A percentile compares a stretch with the other conserved stretches of the same genome.
Evolutionary conservation across 2,888 invertebrate species (phyloP).

Genomic region (Macrosoma leucophasiata): DNA sequence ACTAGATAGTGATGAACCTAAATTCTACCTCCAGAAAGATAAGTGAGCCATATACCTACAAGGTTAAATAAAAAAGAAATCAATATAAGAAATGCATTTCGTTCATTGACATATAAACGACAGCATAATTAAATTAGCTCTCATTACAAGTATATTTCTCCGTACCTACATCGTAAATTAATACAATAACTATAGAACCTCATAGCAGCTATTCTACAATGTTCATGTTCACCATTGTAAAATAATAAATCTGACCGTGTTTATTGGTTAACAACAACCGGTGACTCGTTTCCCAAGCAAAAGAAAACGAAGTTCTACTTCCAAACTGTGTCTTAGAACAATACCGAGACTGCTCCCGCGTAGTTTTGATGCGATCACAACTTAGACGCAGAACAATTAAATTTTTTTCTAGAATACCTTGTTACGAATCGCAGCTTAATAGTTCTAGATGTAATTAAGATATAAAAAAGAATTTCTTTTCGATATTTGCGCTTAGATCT

Average conservation of each 20-base stretch:
- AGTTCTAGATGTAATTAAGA: slow-evolving; percentile 30
- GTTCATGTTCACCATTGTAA: too few relatives aligned
- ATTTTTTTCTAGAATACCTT: slow-evolving; percentile 28
- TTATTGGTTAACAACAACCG: slow-evolving; percentile 18
- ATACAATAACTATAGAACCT: too few relatives aligned
- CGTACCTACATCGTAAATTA: too few relatives aligned
- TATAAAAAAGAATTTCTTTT: slow-evolving; percentile 24
- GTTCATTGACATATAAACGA: too few relatives aligned
- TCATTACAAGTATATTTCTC: too few relatives aligned
- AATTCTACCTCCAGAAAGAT: too few relatives aligned
- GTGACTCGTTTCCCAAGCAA: slow-evolving; percentile 56
- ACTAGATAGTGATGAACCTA: too few relatives aligned
- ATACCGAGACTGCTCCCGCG: slow-evolving; percentile 37
- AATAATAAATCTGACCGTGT: slow-evolving; percentile 16
- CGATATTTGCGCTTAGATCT: background rate
- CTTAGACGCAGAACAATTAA: slow-evolving; percentile 28
- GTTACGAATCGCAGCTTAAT: slow-evolving; percentile 26
- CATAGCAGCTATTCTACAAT: too few relatives aligned
- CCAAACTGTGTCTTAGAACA: slow-evolving; percentile 43
- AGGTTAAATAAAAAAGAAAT: too few relatives aligned
- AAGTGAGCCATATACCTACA: too few relatives aligned
- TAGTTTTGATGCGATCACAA: slow-evolving; percentile 29
- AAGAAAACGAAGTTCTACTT: slow-evolving; percentile 55
- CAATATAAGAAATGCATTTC: too few relatives aligned
- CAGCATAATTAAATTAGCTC: too few relatives aligned